These are phyloP conservation scores for Drosophila sproati DNA, from an alignment of 1,140 invertebrate species.

Conservation along the genomic window DNA sequence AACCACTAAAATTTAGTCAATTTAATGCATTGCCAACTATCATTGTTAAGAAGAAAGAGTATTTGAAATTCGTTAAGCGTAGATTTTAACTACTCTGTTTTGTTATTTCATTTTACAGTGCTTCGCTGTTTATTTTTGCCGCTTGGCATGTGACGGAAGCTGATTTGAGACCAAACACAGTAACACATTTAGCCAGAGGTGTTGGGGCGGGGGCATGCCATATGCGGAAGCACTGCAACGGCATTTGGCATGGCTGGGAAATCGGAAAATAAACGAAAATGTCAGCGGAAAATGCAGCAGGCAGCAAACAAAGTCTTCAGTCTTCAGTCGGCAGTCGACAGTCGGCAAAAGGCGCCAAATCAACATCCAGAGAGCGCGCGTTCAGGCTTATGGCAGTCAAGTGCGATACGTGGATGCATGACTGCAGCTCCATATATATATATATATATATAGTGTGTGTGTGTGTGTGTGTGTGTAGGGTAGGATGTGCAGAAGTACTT, in stretches of 20 bases:
- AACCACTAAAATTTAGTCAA: too few species aligned
- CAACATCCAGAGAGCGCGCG: conserved; percentile 65
- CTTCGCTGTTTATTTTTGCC: conserved; percentile 72
- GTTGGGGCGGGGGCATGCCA: conserved; percentile 21
- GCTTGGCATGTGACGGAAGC: conserved; percentile 81
- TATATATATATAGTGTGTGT: too few species aligned
- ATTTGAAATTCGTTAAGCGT: neutral
- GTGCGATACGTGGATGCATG: conserved; percentile 41
- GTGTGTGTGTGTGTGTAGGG: conserved; percentile 20
- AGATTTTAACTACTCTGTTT: neutral
- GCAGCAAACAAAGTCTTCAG: conserved; percentile 10
- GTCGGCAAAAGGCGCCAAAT: conserved; percentile 69
- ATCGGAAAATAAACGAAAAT: conserved; percentile 82
- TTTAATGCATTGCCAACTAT: neutral
- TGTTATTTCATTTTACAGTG: conserved; percentile 3
- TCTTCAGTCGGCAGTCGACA: conserved; percentile 2
- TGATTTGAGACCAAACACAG: conserved; percentile 81
- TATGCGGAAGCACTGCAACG: conserved; percentile 62
- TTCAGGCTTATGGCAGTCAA: conserved; percentile 66
- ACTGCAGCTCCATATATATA: neutral
- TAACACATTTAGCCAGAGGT: conserved; percentile 75
- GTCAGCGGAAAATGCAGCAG: conserved; percentile 68
- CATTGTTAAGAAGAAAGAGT: neutral
- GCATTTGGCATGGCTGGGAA: conserved; percentile 67
- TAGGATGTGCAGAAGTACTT: conserved; percentile 51